Evolutionary conservation across 2,888 invertebrate genomes (phyloP), one percentile per base, ranked within the genome.

Genomic region (Drosophila neutralis): DNA sequence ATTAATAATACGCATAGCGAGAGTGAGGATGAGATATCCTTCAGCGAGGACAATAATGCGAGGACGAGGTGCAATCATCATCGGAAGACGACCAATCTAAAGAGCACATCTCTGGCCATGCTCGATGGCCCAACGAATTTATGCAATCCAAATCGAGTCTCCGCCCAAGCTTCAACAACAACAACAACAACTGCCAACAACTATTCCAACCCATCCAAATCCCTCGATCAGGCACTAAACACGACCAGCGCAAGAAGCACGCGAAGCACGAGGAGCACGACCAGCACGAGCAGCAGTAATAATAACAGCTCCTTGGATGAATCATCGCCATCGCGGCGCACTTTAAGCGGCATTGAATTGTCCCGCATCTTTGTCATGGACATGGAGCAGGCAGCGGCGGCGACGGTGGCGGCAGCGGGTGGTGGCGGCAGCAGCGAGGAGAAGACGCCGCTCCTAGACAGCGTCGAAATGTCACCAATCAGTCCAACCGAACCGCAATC

Each of bases 391-490:
- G 79, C 90, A 54, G 82, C 88, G 15, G 24, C 24, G 15, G 15
- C 45, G 24, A 8, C 45, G 1, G 15, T 15, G 27, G 24, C 24
- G 4, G 4, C 24, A 15, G 24, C 45, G 4, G 24, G 24, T 38
- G 83, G 90, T 71, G 91, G 92, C 79, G 88, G 90, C 71, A 91
- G 92, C 81, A 92, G 91, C 71, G 93, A 93, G 78, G 93, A 93
- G 82, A 93, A 93, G 78, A 93, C 92, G 13, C 93, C 93, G 49
- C 87, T 93, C 40, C 89, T 93, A 65, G 93, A 93, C 73, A 93
- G 92, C 78, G 93, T 93, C 71, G 93, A 93, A 83, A 93, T 93
- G 92, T 93, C 93, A 38, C 93, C 93, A 24, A 92, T 93, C 35
- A 93, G 93, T 89, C 93, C 93, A 82, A 92, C 92, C 53, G 92